phyloP scores from a whole-genome alignment of 2,113 vertebrate genomes.

The Garra rufa region DNA sequence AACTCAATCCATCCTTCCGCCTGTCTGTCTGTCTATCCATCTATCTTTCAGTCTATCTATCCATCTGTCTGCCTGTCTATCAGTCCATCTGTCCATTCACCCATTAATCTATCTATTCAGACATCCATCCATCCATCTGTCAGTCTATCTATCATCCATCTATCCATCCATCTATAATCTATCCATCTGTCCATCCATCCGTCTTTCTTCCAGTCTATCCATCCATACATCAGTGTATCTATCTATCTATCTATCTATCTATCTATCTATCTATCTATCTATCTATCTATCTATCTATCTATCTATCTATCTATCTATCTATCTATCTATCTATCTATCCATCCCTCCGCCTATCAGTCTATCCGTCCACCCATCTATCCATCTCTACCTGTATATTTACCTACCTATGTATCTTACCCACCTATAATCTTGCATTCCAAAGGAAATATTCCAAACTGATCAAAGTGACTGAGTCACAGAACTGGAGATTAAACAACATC shows the following conservation, averaged over 20 bases:
- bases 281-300: too few relatives aligned
- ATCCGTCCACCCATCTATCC: too few relatives aligned
- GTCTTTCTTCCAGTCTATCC: background rate
- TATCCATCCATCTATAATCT: background rate
- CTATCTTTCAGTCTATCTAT: too few relatives aligned
- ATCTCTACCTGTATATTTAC: background rate
- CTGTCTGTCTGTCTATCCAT: too few relatives aligned
- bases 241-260: background rate
- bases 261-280: background rate
- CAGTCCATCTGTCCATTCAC: too few relatives aligned
- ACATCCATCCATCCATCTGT: too few relatives aligned
- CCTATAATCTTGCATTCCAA: background rate
- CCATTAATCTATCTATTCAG: too few relatives aligned
- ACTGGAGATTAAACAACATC: constrained; percentile 28
- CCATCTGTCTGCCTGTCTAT: too few relatives aligned
- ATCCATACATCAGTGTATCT: too few relatives aligned
- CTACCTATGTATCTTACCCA: background rate
- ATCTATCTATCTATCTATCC: background rate
- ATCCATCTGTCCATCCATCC: background rate
- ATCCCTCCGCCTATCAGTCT: background rate
- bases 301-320: background rate
- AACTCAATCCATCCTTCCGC: too few relatives aligned
- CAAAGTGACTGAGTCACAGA: background rate
- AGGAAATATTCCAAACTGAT: background rate
- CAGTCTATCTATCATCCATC: too few relatives aligned